Percentiles rank a stretch among this genome's conserved stretches.
These are phyloP conservation scores for Tetragnatha montana DNA, from an alignment of 2,888 invertebrate genomes.

Conservation along the genomic window DNA sequence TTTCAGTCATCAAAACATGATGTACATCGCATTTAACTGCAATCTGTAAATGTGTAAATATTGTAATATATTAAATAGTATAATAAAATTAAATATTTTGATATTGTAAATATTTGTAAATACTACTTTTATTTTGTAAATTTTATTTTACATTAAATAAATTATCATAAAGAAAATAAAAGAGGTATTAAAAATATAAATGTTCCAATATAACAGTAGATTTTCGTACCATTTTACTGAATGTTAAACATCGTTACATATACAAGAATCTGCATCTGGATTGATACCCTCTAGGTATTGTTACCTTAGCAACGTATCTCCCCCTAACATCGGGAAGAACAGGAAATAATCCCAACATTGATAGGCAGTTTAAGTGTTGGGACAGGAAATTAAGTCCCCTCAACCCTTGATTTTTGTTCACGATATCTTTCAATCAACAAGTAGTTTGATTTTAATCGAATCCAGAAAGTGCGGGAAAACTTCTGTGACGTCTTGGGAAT, in stretches of 20 bases:
- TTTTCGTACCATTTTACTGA: neutral
- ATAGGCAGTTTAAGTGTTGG: slow-evolving; percentile 19
- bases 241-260: neutral
- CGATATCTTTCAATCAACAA: slow-evolving; percentile 4
- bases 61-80: no score
- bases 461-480: neutral
- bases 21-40: no score
- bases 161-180: no score
- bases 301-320: slow-evolving; percentile 1
- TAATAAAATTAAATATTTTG: no score
- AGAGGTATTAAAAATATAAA: no score
- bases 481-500: neutral
- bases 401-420: slow-evolving; percentile 8
- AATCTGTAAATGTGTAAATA: no score
- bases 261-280: neutral
- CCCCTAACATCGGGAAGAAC: neutral
- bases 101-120: no score
- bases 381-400: slow-evolving; percentile 17
- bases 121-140: no score
- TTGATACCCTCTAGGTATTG: neutral
- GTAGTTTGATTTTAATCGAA: slow-evolving; percentile 13
- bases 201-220: no score
- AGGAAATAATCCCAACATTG: slow-evolving; percentile 15
- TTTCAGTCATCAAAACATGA: no score
- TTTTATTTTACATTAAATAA: no score